Conservation (phyloP, 2,888 invertebrate genomes). For the Esperia sulphurella region DNA sequence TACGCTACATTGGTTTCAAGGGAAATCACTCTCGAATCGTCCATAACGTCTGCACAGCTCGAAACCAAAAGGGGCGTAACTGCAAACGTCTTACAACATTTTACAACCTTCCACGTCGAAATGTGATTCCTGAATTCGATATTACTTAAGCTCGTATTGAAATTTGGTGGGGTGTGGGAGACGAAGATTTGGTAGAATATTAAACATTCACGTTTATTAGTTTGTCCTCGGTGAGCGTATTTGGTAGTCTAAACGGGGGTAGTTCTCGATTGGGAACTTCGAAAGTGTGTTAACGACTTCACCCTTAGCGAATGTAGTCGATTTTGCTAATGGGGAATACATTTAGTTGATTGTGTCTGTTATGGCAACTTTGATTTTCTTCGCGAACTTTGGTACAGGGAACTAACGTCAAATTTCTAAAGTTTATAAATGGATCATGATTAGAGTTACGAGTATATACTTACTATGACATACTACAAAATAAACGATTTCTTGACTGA, state of each 20-base stretch:
- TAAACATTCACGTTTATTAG: conserved; percentile 79
- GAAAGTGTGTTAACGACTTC: conserved; percentile 74
- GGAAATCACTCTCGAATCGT: conserved; percentile 75
- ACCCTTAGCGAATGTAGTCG: conserved; percentile 44
- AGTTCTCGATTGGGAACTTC: conserved; percentile 63
- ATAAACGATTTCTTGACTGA: too few species aligned
- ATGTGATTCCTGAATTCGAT: conserved; percentile 47
- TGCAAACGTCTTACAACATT: conserved; percentile 27
- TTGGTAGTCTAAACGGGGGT: conserved; percentile 69
- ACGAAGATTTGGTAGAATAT: conserved; percentile 70
- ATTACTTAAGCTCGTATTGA: conserved; percentile 72
- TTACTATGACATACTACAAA: too few species aligned
- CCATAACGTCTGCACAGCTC: conserved; percentile 55
- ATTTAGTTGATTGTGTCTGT: conserved; percentile 43
- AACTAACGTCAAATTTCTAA: background rate
- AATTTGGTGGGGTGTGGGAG: conserved; percentile 44
- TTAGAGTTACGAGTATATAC: too few species aligned
- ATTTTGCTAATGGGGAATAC: conserved; percentile 63
- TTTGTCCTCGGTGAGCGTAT: conserved; percentile 67
- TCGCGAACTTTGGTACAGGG: background rate
- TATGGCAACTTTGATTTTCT: background rate
- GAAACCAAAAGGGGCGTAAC: conserved; percentile 9
- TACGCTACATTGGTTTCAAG: conserved; percentile 78
- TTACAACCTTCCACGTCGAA: conserved; percentile 39
- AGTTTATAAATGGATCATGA: background rate